Evolutionary conservation across 2,113 vertebrate genomes (phyloP).

Genomic region (Aphyosemion australe): DNA sequence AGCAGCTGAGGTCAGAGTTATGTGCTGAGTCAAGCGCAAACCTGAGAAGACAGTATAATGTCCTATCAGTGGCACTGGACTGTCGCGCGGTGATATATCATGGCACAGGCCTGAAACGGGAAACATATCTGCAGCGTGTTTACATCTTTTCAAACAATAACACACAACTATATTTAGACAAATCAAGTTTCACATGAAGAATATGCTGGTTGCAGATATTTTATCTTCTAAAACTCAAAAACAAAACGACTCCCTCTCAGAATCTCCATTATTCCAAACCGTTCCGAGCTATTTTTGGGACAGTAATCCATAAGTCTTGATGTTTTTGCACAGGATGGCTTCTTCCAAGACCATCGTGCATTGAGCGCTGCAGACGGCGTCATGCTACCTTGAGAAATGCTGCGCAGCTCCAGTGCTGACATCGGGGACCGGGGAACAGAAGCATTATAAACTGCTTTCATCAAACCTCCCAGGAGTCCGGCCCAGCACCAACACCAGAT

Average conservation of each 20-base stretch:
- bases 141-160: constrained; percentile 3
- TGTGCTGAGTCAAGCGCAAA: constrained; percentile 64
- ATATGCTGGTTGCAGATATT: too few species aligned
- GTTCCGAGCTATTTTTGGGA: background rate
- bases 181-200: background rate
- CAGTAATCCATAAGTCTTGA: constrained; percentile 6
- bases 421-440: constrained; percentile 25
- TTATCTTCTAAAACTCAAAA: background rate
- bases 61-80: constrained; percentile 31
- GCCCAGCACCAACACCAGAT: constrained; percentile 50
- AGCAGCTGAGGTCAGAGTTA: constrained; percentile 61
- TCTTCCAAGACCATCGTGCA: constrained; percentile 10
- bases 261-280: background rate
- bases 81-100: constrained; percentile 35
- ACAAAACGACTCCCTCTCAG: background rate
- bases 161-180: background rate
- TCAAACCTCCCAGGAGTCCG: constrained; percentile 33
- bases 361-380: background rate
- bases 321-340: background rate
- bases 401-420: constrained; percentile 21
- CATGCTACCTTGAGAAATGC: constrained; percentile 31
- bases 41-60: constrained; percentile 36
- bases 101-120: background rate
- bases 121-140: constrained; percentile 14
- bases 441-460: constrained; percentile 27